A percentile compares a stretch with the other conserved stretches of the same genome.
Evolutionary conservation across 2,113 vertebrate genomes (phyloP).

Genomic region (Mobula hypostoma): DNA sequence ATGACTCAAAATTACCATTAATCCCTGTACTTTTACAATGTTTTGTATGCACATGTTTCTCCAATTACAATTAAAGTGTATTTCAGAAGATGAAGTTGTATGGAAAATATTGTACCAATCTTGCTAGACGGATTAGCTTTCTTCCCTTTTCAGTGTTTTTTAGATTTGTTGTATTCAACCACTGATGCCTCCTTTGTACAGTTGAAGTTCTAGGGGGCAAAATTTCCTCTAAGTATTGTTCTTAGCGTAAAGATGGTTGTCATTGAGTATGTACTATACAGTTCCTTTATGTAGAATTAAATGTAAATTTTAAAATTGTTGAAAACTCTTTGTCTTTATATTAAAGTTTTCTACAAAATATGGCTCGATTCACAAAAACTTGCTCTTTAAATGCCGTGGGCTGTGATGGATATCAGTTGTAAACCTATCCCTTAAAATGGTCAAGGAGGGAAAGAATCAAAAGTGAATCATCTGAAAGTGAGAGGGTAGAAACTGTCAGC

Average conservation of each 20-base stretch:
- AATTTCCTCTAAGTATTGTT: slow-evolving; percentile 26
- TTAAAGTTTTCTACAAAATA: slow-evolving; percentile 44
- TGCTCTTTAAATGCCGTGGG: not conserved
- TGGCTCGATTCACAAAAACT: not conserved
- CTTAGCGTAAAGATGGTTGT: slow-evolving; percentile 34
- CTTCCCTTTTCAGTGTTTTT: slow-evolving; percentile 34
- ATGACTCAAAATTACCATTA: slow-evolving; percentile 57
- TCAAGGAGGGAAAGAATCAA: too few species aligned
- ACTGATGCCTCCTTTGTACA: slow-evolving; percentile 31
- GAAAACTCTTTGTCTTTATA: slow-evolving; percentile 43
- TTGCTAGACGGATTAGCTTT: slow-evolving; percentile 26
- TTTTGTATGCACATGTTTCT: slow-evolving; percentile 37
- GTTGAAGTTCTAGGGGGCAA: slow-evolving; percentile 26
- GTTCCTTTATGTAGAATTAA: slow-evolving; percentile 68
- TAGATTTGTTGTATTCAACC: slow-evolving; percentile 33
- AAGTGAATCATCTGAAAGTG: too few species aligned
- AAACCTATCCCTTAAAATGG: too few species aligned
- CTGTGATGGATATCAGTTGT: too few species aligned
- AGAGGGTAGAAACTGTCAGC: too few species aligned
- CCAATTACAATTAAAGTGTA: slow-evolving; percentile 22
- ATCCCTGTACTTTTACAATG: slow-evolving; percentile 36
- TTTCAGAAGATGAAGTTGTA: slow-evolving; percentile 23
- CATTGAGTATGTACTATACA: slow-evolving; percentile 59
- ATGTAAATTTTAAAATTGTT: slow-evolving; percentile 58
- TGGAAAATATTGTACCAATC: slow-evolving; percentile 35